Base-by-base conservation (phyloP, 2,888 invertebrate genomes). In the Brenthis daphne region DNA sequence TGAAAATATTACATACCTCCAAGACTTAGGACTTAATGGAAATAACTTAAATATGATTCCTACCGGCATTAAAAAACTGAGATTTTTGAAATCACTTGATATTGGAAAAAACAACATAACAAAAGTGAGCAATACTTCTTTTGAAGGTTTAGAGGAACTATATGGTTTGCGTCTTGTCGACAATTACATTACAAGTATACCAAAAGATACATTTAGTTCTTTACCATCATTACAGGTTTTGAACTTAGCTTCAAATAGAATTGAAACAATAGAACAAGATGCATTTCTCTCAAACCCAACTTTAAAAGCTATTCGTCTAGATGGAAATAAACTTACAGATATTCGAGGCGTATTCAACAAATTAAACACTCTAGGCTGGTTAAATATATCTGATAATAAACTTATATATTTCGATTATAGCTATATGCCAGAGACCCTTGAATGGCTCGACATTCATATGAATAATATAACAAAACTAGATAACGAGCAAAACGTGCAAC, bases 341-440 rank as follows among this genome's bases (percentile, higher is more conserved):
- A 96, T 97, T 77, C 95, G 95, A 85, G 96, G 96, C 61, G 95
- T 96, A 78, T 96, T 96, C 85, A 95, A 94, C 75, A 95, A 95
- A 81, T 89, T 97, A 76, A 94, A 94, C 79, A 95, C 95, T 74
- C 94, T 97, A 54, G 95, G 96, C 65, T 96, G 96, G 96, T 90
- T 97, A 43, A 97, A 97, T 86, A 96, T 97, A 78, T 96, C 96
- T 20, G 95, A 96, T 85, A 97, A 97, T 86, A 95, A 94, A 80
- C 93, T 97, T 76, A 93, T 94, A 77, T 95, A 95, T 93, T 96
- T 97, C 85, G 97, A 97, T 86, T 97, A 96, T 83, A 95, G 95
- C 76, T 95, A 96, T 78, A 94, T 97, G 83, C 97, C 97, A 33
- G 85, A 92, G 57, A 95, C 94, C 78, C 93, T 97, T 75, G 96